Percentiles rank a stretch among this genome's conserved stretches.
These are phyloP conservation scores for Mobula birostris DNA, from an alignment of 2,113 vertebrate genomes.

Conservation along the genomic window DNA sequence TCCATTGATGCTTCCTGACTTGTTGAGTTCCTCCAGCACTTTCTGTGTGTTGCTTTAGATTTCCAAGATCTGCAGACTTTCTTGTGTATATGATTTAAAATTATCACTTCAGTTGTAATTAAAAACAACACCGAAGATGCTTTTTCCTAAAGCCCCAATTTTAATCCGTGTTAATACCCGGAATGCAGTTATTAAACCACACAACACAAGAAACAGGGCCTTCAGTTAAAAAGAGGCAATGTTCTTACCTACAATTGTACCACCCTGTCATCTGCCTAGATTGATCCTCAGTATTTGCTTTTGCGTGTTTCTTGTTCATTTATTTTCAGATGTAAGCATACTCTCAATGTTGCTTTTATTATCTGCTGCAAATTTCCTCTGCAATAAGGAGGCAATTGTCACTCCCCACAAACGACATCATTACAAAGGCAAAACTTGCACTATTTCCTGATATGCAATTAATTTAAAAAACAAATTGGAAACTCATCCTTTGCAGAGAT, in stretches of 20 bases:
- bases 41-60: too few species aligned
- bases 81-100: too few species aligned
- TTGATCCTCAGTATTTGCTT: background rate
- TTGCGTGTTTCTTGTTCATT: background rate
- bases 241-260: background rate
- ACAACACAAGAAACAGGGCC: too few species aligned
- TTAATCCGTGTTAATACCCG: too few species aligned
- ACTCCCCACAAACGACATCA: background rate
- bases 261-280: background rate
- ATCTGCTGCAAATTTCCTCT: too few species aligned
- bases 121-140: background rate
- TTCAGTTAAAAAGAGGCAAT: background rate
- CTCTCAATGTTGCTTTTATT: too few species aligned
- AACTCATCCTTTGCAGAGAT: constrained; percentile 1
- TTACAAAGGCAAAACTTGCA: background rate
- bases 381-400: too few species aligned
- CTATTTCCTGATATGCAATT: background rate
- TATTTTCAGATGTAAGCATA: background rate
- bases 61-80: too few species aligned
- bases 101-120: too few species aligned
- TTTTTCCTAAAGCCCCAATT: background rate
- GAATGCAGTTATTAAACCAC: background rate
- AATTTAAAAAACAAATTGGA: background rate
- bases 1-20: too few species aligned
- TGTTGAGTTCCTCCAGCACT: too few species aligned